These are phyloP conservation scores for Oriolus oriolus DNA, from an alignment of 2,113 vertebrate genomes.

Conservation along the genomic window DNA sequence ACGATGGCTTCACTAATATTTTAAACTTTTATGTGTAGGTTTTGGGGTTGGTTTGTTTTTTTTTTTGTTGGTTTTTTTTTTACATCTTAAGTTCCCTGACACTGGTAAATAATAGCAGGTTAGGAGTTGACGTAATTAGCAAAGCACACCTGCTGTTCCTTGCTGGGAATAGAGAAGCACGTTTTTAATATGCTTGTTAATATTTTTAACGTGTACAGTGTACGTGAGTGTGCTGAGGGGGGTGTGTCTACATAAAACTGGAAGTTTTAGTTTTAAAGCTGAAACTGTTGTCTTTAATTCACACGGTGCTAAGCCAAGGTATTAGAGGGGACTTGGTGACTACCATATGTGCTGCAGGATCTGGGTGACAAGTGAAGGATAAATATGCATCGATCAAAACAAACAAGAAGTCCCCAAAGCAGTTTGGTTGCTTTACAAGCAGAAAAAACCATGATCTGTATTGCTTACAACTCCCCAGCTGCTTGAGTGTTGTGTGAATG, in stretches of 20 bases:
- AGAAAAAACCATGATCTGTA: neutral
- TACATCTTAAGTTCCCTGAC: neutral
- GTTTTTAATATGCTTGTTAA: neutral
- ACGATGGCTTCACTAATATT: neutral
- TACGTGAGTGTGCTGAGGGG: neutral
- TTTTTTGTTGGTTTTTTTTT: too few relatives aligned
- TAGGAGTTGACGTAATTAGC: neutral
- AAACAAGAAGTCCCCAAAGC: neutral
- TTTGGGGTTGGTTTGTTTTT: neutral
- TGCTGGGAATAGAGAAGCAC: neutral
- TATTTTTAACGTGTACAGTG: neutral
- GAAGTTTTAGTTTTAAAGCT: neutral
- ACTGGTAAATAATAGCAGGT: neutral
- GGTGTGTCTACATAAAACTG: neutral
- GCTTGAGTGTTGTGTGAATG: neutral
- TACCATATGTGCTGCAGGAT: neutral
- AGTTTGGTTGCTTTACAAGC: neutral
- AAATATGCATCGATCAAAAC: neutral
- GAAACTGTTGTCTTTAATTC: neutral
- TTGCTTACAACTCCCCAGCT: neutral
- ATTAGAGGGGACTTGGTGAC: neutral
- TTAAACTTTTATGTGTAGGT: accelerated
- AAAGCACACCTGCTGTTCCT: constrained; percentile 1
- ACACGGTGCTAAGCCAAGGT: neutral
- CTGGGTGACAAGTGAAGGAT: neutral